These are phyloP conservation scores for Noctua janthe DNA, from an alignment of 2,888 invertebrate genomes.

Conservation along the genomic window DNA sequence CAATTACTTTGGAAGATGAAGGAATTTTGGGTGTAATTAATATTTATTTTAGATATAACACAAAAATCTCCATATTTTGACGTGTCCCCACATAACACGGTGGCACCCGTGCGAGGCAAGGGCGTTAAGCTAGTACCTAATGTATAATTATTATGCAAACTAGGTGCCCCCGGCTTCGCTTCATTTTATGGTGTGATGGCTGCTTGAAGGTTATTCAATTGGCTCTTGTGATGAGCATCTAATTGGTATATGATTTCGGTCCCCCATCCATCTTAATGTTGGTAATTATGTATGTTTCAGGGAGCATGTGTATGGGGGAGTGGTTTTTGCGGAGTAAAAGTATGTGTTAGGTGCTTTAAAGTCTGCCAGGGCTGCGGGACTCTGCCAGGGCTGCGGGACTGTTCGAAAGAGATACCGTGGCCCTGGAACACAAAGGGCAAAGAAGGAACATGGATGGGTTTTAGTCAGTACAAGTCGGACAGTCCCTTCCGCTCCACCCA, in stretches of 20 bases:
- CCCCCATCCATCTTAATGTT: constrained; percentile 33
- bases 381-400: too few species aligned
- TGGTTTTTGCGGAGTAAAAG: not conserved
- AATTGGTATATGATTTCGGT: constrained; percentile 44
- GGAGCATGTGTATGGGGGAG: not conserved
- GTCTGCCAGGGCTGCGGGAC: too few species aligned
- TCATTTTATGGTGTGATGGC: constrained; percentile 59
- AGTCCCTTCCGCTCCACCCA: too few species aligned
- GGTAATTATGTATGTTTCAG: constrained; percentile 33
- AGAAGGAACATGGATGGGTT: too few species aligned
- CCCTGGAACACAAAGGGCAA: too few species aligned
- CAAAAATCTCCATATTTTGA: not conserved
- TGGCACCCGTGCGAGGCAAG: not conserved
- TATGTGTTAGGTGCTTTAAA: constrained; percentile 1
- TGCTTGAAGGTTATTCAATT: constrained; percentile 62
- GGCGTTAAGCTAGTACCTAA: constrained; percentile 32
- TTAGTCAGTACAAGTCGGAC: too few species aligned
- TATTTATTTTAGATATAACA: not conserved
- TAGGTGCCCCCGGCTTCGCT: constrained; percentile 55
- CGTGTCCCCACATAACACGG: not conserved
- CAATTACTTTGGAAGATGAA: not conserved
- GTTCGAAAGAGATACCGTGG: too few species aligned
- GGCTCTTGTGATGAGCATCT: constrained; percentile 55
- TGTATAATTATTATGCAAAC: constrained; percentile 68
- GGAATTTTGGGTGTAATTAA: not conserved